These are phyloP conservation scores for Tiaroga cobitis DNA, from an alignment of 2,797 vertebrate species.

Conservation along the genomic window DNA sequence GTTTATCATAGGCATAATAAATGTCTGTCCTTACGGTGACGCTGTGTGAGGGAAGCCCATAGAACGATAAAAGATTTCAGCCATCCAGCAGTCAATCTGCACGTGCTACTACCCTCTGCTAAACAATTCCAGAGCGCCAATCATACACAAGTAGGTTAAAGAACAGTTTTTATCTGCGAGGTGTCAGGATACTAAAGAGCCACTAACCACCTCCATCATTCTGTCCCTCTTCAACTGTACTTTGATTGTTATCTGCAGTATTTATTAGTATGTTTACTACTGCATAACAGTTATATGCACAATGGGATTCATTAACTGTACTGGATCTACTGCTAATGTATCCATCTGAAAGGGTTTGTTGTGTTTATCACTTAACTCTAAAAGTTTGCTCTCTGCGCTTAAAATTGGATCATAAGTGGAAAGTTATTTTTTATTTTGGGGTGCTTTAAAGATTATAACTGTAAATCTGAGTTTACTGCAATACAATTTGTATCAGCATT, in stretches of 20 bases:
- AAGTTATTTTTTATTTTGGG: neutral
- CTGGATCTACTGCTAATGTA: neutral
- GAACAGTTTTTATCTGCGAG: neutral
- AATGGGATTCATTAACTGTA: neutral
- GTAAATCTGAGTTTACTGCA: conserved; percentile 47
- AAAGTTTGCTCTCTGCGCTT: neutral
- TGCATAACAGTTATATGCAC: neutral
- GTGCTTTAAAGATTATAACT: conserved; percentile 15
- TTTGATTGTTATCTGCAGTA: neutral
- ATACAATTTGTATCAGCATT: conserved; percentile 41
- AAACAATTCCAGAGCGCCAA: neutral
- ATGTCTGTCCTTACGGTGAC: neutral
- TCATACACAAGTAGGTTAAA: neutral
- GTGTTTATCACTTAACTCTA: neutral
- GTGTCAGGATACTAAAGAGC: neutral
- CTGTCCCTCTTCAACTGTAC: neutral
- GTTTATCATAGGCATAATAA: neutral
- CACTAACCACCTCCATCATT: neutral
- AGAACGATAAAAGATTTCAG: neutral
- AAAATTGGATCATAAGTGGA: neutral
- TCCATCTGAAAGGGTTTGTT: neutral
- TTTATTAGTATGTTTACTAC: neutral
- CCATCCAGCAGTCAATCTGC: neutral
- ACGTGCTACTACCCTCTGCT: neutral
- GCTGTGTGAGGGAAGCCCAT: conserved; percentile 4